Conservation (phyloP, 2,888 invertebrate genomes). For the Cephus rjabovi region DNA sequence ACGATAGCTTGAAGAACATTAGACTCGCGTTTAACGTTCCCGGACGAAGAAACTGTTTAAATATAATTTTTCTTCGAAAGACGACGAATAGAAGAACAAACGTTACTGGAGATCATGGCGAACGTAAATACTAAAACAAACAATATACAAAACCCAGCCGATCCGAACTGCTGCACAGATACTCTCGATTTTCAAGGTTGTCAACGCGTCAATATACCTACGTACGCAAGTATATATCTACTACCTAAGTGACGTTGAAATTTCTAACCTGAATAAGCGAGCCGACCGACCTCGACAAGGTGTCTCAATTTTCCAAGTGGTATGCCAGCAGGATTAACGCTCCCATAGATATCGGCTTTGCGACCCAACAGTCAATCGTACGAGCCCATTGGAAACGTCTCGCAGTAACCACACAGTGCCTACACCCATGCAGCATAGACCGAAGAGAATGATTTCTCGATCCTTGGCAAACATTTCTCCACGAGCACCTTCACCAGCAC, state of each 20-base stretch:
- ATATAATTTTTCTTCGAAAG: background rate
- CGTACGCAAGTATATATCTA: background rate
- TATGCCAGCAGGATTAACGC: background rate
- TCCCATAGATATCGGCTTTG: background rate
- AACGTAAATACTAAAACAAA: background rate
- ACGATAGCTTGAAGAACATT: background rate
- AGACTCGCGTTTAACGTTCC: background rate
- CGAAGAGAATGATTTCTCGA: background rate
- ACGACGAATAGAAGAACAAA: background rate
- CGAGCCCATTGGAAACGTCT: background rate
- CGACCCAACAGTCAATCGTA: background rate
- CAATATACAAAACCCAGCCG: background rate
- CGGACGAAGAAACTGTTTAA: background rate
- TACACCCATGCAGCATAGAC: background rate
- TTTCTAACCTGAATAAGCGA: background rate
- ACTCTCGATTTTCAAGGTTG: constrained; percentile 43
- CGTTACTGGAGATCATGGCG: background rate
- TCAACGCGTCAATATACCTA: background rate
- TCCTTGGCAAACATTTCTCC: background rate
- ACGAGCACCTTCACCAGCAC: background rate
- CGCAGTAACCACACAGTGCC: background rate
- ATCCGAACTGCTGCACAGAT: background rate
- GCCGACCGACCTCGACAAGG: background rate
- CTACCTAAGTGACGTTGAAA: background rate
- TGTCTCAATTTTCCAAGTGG: background rate